Conservation (phyloP, 1,140 invertebrate genomes). For the Diachasma alloeum region DNA sequence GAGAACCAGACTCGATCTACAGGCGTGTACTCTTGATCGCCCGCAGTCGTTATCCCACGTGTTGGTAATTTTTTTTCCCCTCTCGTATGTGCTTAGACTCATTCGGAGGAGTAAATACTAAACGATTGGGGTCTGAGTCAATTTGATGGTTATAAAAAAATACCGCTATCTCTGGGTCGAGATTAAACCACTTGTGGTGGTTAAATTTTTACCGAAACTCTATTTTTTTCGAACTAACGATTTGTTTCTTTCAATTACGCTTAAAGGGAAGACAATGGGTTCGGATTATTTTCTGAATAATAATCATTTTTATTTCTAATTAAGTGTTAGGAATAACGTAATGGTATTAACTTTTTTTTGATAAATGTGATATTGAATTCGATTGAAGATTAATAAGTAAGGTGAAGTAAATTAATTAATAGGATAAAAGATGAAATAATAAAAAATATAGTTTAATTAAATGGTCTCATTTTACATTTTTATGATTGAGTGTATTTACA, state of each 20-base stretch:
- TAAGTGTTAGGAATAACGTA: too few relatives aligned
- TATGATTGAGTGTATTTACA: too few relatives aligned
- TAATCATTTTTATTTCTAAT: too few relatives aligned
- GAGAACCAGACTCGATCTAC: neutral
- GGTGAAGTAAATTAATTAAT: too few relatives aligned
- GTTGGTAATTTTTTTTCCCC: conserved; percentile 1
- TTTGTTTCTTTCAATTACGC: neutral
- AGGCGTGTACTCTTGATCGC: neutral
- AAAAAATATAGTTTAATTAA: too few relatives aligned
- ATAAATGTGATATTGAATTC: too few relatives aligned
- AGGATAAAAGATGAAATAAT: too few relatives aligned
- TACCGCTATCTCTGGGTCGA: neutral
- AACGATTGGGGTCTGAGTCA: neutral
- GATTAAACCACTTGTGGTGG: neutral
- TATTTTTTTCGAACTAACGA: neutral
- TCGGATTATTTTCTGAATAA: too few relatives aligned
- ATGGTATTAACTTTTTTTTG: too few relatives aligned
- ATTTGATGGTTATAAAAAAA: conserved; percentile 4
- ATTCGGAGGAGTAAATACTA: neutral
- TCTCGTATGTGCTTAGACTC: conserved; percentile 5
- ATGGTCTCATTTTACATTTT: too few relatives aligned
- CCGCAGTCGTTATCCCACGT: conserved; percentile 1
- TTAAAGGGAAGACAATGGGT: neutral
- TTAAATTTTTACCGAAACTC: neutral
- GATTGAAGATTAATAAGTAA: too few relatives aligned